Evolutionary conservation across 2,797 vertebrate genomes (phyloP), one percentile per base, ranked within the genome.

Genomic region (Semaprochilodus insignis): DNA sequence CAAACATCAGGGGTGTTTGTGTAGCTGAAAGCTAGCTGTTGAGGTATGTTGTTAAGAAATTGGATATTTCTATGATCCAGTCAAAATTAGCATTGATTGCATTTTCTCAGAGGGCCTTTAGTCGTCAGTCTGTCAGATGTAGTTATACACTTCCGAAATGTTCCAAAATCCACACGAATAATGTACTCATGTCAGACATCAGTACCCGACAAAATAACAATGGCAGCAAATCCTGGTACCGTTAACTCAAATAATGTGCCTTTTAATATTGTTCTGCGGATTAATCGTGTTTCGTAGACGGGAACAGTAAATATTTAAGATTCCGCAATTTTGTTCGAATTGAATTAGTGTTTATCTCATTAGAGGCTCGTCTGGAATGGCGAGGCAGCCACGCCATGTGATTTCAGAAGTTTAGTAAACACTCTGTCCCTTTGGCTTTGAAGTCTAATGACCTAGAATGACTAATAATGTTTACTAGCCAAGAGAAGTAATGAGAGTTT

Each of bases 301-400:
- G 85, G 83, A 90, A 91, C 82, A 80, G 87, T 86, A 90, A 89
- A 90, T 88, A 88, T 89, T 89, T 89, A 85, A 83, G 77, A 87
- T 82, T 87, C 63, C 83, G 77, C 76, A 60, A 69, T 87, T 89
- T 88, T 87, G 83, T 78, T 78, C 66, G n/a, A 78, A 88, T 78
- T 83, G 80, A 85, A 90, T 88, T 87, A 83, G 85, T 89, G 83
- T 89, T 91, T 91, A 89, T 90, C 86, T 84, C 85, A 87, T 88
- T 87, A 88, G 78, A 82, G 77, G 82, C 78, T 80, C 76, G 78
- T 88, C 81, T 86, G 80, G 78, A 88, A 85, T 36, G 79, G 74
- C 62, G 78, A 81, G 83, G 81, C 82, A 85, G 80, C 82, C 81
- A 85, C 82, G 77, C 83, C 84, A 81, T 87, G 85, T 88, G 87